These are phyloP conservation scores for Aromia moschata DNA, from an alignment of 2,888 invertebrate genomes.

Conservation along the genomic window DNA sequence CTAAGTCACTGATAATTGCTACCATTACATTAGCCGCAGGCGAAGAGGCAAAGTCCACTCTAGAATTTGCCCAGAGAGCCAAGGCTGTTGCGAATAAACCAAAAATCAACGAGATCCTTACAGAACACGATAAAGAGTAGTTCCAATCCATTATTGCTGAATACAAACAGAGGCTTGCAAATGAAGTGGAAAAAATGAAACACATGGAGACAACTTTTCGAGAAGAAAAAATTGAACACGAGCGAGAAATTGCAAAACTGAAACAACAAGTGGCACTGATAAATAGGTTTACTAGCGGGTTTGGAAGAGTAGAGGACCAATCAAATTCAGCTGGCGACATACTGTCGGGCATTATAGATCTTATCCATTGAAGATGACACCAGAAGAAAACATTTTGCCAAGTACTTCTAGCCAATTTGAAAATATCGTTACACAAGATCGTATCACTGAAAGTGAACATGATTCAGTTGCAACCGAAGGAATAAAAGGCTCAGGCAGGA, in stretches of 20 bases:
- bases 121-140: slow-evolving; percentile 37
- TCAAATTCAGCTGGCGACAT: neutral
- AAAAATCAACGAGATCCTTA: slow-evolving; percentile 72
- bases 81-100: slow-evolving; percentile 84
- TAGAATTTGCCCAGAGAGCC: slow-evolving; percentile 82
- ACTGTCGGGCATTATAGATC: neutral
- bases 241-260: neutral
- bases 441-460: neutral
- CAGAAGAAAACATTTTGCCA: neutral
- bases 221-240: neutral
- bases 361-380: too few relatives aligned
- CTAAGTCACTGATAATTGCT: slow-evolving; percentile 86
- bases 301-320: neutral
- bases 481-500: too few relatives aligned
- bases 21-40: slow-evolving; percentile 81
- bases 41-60: slow-evolving; percentile 78
- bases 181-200: neutral
- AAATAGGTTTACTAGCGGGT: neutral
- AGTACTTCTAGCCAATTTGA: neutral
- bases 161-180: slow-evolving; percentile 16
- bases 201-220: slow-evolving; percentile 14
- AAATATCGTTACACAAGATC: neutral
- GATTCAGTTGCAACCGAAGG: neutral
- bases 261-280: neutral
- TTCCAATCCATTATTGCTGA: slow-evolving; percentile 20